A percentile compares a stretch with the other conserved stretches of the same genome.
These are phyloP conservation scores for Scyliorhinus canicula DNA, from an alignment of 2,797 vertebrate species.

Conservation along the genomic window DNA sequence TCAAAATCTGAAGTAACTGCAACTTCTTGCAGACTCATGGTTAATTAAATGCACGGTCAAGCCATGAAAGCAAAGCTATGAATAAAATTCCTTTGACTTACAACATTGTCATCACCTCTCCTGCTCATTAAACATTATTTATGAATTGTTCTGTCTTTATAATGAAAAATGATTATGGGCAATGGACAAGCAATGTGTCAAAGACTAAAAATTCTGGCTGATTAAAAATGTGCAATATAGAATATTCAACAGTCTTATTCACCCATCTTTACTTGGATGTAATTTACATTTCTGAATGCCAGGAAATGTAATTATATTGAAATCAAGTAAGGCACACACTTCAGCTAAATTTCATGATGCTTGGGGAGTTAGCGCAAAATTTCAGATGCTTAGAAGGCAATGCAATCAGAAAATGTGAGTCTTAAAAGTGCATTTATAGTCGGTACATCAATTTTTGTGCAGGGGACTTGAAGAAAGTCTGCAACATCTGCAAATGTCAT, in stretches of 20 bases:
- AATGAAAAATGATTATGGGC: not conserved
- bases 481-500: not conserved
- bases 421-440: not conserved
- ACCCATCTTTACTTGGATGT: not conserved
- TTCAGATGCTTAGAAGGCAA: not conserved
- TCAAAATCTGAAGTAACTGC: not conserved
- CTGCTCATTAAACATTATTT: not conserved
- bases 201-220: not conserved
- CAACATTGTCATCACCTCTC: not conserved
- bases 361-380: not conserved
- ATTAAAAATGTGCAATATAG: not conserved
- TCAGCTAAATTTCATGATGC: not conserved
- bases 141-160: not conserved
- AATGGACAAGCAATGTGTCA: not conserved
- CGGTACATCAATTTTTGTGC: not conserved
- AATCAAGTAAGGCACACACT: not conserved
- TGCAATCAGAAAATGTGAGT: not conserved
- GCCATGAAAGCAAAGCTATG: not conserved
- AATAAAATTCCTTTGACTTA: constrained; percentile 17
- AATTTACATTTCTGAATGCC: constrained; percentile 19
- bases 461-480: not conserved
- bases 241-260: not conserved
- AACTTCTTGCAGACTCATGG: not conserved
- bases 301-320: not conserved
- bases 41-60: not conserved